These are phyloP conservation scores for Dolichomitus sp. DNA, from an alignment of 2,888 invertebrate genomes.

Conservation along the genomic window DNA sequence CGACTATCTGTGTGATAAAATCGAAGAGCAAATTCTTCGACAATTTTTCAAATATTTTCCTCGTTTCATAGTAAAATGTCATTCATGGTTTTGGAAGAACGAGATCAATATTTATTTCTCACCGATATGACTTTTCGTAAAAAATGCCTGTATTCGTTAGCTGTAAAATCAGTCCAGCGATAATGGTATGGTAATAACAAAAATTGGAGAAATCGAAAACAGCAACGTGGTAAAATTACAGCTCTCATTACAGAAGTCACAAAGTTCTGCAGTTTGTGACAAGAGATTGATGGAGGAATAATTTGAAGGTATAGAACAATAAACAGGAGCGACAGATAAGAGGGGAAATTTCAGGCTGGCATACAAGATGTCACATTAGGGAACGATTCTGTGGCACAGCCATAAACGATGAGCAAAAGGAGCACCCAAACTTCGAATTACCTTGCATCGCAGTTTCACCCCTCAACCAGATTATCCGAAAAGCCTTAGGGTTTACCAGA, in stretches of 20 bases:
- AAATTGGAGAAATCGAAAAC: neutral
- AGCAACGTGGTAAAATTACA: neutral
- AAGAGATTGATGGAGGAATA: slow-evolving; percentile 27
- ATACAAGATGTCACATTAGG: slow-evolving; percentile 52
- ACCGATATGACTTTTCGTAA: neutral
- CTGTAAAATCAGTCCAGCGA: neutral
- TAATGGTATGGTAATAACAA: neutral
- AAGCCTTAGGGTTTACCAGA: neutral
- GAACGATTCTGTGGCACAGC: slow-evolving; percentile 1
- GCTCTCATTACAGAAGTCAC: slow-evolving; percentile 15
- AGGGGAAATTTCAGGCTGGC: slow-evolving; percentile 40
- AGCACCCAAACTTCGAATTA: slow-evolving; percentile 39
- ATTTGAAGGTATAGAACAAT: slow-evolving; percentile 49
- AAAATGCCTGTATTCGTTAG: neutral
- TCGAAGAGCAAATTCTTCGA: neutral
- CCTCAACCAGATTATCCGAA: slow-evolving; percentile 17
- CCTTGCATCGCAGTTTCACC: slow-evolving; percentile 16
- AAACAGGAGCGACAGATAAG: slow-evolving; percentile 32
- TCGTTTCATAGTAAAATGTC: neutral
- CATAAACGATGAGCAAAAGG: neutral
- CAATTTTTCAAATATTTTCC: neutral
- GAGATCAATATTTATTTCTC: neutral
- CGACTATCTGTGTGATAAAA: neutral
- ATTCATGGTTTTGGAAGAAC: neutral
- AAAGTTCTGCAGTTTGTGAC: slow-evolving; percentile 40